Percentiles rank a stretch among this genome's conserved stretches.
Evolutionary conservation across 2,797 vertebrate genomes (phyloP).

Genomic region (Enteromius afrohamiltoni): DNA sequence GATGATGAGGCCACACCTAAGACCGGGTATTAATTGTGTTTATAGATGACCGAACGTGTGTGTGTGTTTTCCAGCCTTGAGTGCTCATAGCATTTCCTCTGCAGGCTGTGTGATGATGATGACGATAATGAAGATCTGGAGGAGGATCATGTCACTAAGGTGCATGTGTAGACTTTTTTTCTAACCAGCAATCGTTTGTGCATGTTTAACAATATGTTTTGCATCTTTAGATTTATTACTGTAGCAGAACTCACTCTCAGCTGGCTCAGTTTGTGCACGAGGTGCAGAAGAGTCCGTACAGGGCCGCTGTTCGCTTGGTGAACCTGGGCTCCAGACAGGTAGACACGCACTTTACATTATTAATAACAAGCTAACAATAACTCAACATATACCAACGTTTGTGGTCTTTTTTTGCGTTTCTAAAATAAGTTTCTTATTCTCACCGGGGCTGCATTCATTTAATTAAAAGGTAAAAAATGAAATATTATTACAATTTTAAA

Average conservation of each 20-base stretch:
- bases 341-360: slow-evolving; percentile 9
- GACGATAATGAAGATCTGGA: slow-evolving; percentile 87
- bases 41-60: not conserved
- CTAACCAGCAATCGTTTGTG: not conserved
- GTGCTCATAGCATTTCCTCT: slow-evolving; percentile 6
- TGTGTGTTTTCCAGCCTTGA: not conserved
- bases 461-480: not conserved
- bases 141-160: slow-evolving; percentile 95
- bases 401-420: not conserved
- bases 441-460: not conserved
- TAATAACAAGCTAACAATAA: not conserved
- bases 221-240: slow-evolving; percentile 91
- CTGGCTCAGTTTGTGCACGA: slow-evolving; percentile 94
- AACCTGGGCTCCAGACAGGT: slow-evolving; percentile 94
- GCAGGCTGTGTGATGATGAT: slow-evolving; percentile 79
- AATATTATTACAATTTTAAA: not conserved
- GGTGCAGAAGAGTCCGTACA: slow-evolving; percentile 94
- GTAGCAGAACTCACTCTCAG: slow-evolving; percentile 97
- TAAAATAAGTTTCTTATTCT: not conserved
- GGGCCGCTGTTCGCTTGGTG: slow-evolving; percentile 83
- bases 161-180: slow-evolving; percentile 52
- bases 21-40: slow-evolving; percentile 66
- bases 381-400: not conserved
- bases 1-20: slow-evolving; percentile 85
- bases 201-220: slow-evolving; percentile 16